Evolutionary conservation across 2,113 vertebrate genomes (phyloP).

Genomic region (Erpornis zantholeuca): DNA sequence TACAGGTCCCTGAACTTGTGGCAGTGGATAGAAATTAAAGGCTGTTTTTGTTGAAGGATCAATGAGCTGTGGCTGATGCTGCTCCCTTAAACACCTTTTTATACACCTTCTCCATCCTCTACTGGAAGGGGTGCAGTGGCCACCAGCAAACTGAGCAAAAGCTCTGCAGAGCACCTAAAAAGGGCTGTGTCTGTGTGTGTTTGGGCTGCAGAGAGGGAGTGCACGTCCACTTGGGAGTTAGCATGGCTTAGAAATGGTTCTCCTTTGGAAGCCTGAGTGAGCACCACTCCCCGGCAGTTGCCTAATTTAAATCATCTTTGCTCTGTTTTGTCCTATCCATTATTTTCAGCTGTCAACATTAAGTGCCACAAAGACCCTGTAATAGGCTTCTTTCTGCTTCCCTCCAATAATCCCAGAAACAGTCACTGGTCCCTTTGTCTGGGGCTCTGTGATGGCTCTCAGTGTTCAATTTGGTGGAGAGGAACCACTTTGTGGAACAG

Average conservation of each 20-base stretch:
- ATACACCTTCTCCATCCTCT: background rate
- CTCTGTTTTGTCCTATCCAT: background rate
- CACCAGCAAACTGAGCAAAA: background rate
- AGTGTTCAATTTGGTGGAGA: constrained; percentile 3
- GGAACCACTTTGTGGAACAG: constrained; percentile 43
- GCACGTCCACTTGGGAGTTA: background rate
- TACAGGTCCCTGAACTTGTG: background rate
- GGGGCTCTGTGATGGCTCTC: background rate
- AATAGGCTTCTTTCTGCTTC: constrained; percentile 25
- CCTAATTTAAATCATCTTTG: constrained; percentile 22
- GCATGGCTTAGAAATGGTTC: background rate
- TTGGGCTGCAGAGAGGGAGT: background rate
- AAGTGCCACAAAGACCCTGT: background rate
- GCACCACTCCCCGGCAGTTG: background rate
- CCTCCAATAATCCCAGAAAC: constrained; percentile 21
- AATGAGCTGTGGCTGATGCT: background rate
- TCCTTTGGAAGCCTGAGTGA: background rate
- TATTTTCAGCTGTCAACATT: constrained; percentile 41
- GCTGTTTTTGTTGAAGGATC: background rate
- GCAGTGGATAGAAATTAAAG: background rate
- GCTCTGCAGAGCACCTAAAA: background rate
- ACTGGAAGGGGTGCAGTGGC: background rate
- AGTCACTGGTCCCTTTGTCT: background rate
- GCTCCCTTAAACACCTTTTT: background rate
- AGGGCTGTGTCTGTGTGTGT: background rate